A percentile compares a stretch with the other conserved stretches of the same genome.
phyloP scores from a whole-genome alignment of 2,113 vertebrate species.

The Protobothrops flavoviridis region DNA sequence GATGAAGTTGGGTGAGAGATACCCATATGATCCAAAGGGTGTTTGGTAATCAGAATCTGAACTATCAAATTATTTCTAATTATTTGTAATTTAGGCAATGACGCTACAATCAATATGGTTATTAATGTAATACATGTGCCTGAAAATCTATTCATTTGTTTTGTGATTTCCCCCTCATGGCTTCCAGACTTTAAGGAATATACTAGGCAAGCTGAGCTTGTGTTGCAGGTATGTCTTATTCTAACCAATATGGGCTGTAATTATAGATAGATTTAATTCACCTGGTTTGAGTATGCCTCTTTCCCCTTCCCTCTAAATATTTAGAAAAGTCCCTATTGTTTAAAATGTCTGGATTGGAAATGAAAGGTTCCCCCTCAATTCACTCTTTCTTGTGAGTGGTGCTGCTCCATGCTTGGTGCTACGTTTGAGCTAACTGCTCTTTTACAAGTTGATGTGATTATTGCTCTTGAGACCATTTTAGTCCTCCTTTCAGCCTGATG shows the following conservation, averaged over 20 bases:
- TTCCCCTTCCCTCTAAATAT: not conserved
- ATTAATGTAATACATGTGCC: not conserved
- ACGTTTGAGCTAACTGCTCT: not conserved
- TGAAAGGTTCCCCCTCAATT: not conserved
- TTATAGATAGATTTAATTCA: not conserved
- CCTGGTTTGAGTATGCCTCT: not conserved
- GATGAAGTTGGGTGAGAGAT: not conserved
- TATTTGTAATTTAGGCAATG: not conserved
- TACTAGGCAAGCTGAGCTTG: not conserved
- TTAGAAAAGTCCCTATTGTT: not conserved
- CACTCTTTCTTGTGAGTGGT: not conserved
- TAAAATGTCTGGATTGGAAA: not conserved
- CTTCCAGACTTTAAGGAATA: not conserved
- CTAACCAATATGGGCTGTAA: not conserved
- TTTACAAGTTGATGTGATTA: not conserved
- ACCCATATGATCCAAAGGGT: not conserved
- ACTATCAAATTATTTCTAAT: not conserved
- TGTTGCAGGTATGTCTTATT: not conserved
- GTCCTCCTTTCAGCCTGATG: not conserved
- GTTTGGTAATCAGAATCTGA: not conserved
- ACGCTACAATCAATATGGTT: not conserved
- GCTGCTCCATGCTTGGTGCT: not conserved
- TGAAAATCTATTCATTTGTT: not conserved
- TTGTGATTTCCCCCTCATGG: not conserved
- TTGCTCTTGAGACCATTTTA: not conserved